Conservation (phyloP, 2,113 vertebrate genomes). For the Cynopterus brachyotis region DNA sequence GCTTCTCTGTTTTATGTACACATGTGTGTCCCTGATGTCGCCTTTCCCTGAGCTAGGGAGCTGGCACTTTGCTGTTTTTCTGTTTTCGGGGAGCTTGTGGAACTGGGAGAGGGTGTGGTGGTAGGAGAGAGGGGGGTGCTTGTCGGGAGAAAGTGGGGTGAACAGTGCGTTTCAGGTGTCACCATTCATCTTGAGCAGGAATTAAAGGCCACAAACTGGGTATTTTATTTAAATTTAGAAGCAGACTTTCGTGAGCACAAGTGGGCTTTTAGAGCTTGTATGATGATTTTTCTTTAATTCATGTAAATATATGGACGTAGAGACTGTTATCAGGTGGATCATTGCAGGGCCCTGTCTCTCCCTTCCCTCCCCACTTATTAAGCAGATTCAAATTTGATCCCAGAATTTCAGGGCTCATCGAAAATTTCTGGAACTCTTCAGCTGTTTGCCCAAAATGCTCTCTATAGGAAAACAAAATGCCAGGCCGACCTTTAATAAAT, state of each 20-base stretch:
- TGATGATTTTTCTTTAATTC: background rate
- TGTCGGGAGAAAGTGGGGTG: background rate
- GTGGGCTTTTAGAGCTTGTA: background rate
- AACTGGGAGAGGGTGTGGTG: background rate
- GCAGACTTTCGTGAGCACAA: background rate
- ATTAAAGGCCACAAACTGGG: background rate
- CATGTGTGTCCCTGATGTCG: background rate
- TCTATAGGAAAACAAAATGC: constrained; percentile 34
- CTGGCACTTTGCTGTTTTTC: background rate
- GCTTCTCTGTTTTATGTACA: background rate
- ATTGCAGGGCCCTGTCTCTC: background rate
- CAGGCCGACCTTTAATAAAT: constrained; percentile 56
- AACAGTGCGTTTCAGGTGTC: background rate
- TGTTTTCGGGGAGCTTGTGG: background rate
- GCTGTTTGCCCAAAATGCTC: constrained; percentile 7
- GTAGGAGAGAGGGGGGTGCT: background rate
- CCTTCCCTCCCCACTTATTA: background rate
- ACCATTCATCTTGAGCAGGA: background rate
- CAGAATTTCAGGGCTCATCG: background rate
- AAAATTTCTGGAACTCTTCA: background rate
- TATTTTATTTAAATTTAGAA: background rate
- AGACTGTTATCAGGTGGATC: background rate
- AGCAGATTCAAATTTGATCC: background rate
- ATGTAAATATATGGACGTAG: background rate
- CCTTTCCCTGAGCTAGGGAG: background rate